A percentile compares a stretch with the other conserved stretches of the same genome.
Evolutionary conservation across 37 sponge, comb jelly and placozoan genomes (phyloP).

Genomic region (Haliclona indistincta): DNA sequence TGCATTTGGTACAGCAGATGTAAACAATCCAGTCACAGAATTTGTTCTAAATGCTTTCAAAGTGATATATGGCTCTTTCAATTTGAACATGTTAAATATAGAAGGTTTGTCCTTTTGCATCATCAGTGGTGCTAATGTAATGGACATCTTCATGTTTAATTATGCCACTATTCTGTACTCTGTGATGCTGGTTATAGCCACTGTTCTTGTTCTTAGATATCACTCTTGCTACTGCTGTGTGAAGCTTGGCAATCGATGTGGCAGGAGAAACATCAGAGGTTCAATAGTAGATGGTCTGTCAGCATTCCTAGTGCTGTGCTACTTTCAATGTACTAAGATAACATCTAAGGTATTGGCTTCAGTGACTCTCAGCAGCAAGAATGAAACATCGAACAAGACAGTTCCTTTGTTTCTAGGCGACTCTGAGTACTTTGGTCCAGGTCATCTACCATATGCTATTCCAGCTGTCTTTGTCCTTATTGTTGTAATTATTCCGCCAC

Average conservation of each 20-base stretch:
- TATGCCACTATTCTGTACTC: constrained; percentile 40
- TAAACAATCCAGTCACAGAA: constrained; percentile 25
- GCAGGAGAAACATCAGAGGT: not conserved
- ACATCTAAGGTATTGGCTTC: not conserved
- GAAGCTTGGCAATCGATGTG: not conserved
- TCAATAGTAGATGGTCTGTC: not conserved
- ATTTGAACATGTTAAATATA: constrained; percentile 12
- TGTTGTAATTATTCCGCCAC: not conserved
- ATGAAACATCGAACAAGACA: not conserved
- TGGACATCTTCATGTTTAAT: constrained; percentile 18
- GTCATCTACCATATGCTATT: not conserved
- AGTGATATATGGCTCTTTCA: constrained; percentile 18
- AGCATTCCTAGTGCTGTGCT: not conserved
- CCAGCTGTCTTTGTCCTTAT: not conserved
- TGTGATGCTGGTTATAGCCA: not conserved
- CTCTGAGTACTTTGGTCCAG: not conserved
- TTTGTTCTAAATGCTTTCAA: constrained; percentile 18
- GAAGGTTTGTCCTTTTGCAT: constrained; percentile 39
- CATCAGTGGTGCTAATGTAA: constrained; percentile 10
- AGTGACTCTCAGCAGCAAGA: not conserved
- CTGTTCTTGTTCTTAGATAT: constrained; percentile 1
- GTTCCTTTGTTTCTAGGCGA: not conserved
- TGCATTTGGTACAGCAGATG: not conserved
- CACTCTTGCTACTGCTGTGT: constrained; percentile 1
- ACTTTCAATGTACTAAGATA: not conserved